A percentile compares a stretch with the other conserved stretches of the same genome.
phyloP scores from a whole-genome alignment of 1,140 invertebrate genomes.

The Platyscapa corneri region DNA sequence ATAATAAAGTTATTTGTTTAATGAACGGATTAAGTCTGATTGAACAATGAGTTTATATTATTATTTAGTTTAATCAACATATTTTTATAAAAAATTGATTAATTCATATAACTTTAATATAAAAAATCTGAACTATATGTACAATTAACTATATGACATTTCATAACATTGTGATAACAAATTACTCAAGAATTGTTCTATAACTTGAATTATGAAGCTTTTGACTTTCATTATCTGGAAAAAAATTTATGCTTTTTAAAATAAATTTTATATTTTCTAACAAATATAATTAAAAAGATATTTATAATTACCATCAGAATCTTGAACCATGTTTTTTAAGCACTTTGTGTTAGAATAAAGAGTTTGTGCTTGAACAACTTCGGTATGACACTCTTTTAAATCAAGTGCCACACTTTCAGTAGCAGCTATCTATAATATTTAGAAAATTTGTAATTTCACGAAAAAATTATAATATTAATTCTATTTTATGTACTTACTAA shows the following conservation, averaged over 20 bases:
- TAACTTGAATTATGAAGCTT: not conserved
- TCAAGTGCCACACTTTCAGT: constrained; percentile 50
- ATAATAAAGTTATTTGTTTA: too few relatives aligned
- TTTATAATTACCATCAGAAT: constrained; percentile 13
- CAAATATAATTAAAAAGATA: not conserved
- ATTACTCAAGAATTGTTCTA: not conserved
- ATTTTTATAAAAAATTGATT: too few relatives aligned
- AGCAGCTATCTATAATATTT: constrained; percentile 51
- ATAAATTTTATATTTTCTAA: not conserved
- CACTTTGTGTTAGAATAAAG: constrained; percentile 53
- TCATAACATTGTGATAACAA: not conserved
- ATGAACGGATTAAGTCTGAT: too few relatives aligned
- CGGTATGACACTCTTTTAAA: constrained; percentile 53
- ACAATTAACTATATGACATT: too few relatives aligned
- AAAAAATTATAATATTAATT: not conserved
- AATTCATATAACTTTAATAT: too few relatives aligned
- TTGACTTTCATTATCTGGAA: not conserved
- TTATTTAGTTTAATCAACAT: too few relatives aligned
- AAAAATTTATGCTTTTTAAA: not conserved
- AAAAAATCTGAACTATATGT: too few relatives aligned
- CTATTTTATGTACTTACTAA: constrained; percentile 55
- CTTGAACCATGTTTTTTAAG: constrained; percentile 42
- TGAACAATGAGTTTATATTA: too few relatives aligned
- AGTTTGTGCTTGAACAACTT: constrained; percentile 53
- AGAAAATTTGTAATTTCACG: not conserved